Conservation (phyloP, 2,797 vertebrate species). For the Gallinago solitaria region DNA sequence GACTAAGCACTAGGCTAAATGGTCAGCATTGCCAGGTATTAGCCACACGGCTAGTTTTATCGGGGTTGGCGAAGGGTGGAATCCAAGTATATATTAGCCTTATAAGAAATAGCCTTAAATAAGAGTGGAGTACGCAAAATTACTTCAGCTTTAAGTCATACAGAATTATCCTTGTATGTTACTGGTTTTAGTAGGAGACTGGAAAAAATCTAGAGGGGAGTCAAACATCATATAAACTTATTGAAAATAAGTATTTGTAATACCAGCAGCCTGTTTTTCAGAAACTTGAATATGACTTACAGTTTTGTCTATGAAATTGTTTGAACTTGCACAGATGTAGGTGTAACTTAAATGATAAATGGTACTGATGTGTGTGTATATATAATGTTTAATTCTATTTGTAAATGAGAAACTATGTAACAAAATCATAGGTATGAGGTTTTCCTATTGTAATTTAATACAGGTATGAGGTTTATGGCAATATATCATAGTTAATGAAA, state of each 20-base stretch:
- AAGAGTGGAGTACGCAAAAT: conserved; percentile 51
- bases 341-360: conserved; percentile 85
- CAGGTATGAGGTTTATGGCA: conserved; percentile 81
- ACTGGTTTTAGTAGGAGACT: conserved; percentile 15
- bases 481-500: conserved; percentile 86
- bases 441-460: conserved; percentile 88
- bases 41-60: conserved; percentile 46
- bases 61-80: conserved; percentile 39
- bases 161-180: conserved; percentile 26
- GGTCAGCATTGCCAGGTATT: conserved; percentile 13
- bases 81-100: conserved; percentile 58
- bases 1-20: conserved; percentile 27
- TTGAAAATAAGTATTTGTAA: conserved; percentile 78
- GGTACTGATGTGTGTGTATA: conserved; percentile 86
- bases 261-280: conserved; percentile 85
- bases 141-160: conserved; percentile 62
- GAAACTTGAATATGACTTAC: conserved; percentile 86
- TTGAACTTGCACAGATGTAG: conserved; percentile 88
- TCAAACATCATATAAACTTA: conserved; percentile 67
- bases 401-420: conserved; percentile 83
- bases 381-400: conserved; percentile 82
- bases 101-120: conserved; percentile 76
- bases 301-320: conserved; percentile 84
- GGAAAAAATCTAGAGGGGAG: conserved; percentile 43
- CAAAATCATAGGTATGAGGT: conserved; percentile 79